A percentile compares a stretch with the other conserved stretches of the same genome.
Conservation (phyloP, 1,140 invertebrate species). For the Brachystomella parvula region DNA sequence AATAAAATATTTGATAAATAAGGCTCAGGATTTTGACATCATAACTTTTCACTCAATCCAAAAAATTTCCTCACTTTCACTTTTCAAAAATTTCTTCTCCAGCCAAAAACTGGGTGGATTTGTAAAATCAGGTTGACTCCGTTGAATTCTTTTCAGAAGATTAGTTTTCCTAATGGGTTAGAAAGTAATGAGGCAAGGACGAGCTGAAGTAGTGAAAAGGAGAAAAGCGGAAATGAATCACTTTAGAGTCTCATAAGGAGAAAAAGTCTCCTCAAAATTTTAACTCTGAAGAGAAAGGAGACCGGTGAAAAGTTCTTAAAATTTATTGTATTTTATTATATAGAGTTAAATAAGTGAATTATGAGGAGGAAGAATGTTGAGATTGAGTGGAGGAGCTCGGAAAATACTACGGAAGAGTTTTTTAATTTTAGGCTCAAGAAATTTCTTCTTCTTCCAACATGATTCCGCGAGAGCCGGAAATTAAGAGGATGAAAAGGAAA, state of each 20-base stretch:
- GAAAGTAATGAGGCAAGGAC: neutral
- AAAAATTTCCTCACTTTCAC: neutral
- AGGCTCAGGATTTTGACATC: too few relatives aligned
- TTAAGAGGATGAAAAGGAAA: neutral
- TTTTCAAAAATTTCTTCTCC: neutral
- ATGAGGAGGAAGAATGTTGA: neutral
- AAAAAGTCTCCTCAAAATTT: too few relatives aligned
- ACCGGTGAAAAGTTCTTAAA: too few relatives aligned
- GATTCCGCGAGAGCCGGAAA: neutral
- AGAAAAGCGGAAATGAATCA: neutral
- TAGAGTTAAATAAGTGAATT: neutral
- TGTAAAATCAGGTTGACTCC: neutral
- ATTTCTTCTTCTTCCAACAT: neutral
- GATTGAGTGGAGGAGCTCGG: neutral
- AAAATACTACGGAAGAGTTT: neutral
- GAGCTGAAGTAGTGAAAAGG: neutral
- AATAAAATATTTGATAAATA: too few relatives aligned
- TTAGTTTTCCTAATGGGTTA: neutral
- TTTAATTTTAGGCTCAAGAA: too few relatives aligned
- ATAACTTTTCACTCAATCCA: neutral
- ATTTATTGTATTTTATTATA: neutral
- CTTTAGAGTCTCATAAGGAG: neutral
- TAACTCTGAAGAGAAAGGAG: too few relatives aligned
- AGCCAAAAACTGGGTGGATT: neutral
- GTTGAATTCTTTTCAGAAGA: neutral